Base-by-base conservation (phyloP, 2,797 vertebrate genomes). In the Diglossa cyanea region DNA sequence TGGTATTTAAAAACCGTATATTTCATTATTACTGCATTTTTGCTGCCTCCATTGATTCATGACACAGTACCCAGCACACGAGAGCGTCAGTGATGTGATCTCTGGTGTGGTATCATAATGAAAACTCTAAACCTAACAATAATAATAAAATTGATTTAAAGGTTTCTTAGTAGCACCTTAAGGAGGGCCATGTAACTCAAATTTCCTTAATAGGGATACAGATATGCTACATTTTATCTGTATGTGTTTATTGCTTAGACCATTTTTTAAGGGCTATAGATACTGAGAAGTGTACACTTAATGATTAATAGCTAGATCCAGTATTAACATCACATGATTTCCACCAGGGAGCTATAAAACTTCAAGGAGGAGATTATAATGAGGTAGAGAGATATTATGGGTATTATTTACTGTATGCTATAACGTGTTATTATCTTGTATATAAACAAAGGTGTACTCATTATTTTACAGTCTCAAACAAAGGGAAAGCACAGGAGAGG, bases 341-440 rank as follows among this genome's bases (percentile, higher is more conserved):
- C 77, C 94, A 92, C n/a, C 26, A 70, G 53, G 67, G 80, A 96
- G 20, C 72, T 40, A 51, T 90, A 96, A 87, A 85, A 44, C 44
- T 65, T 87, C 4, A 3, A 94, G 78, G 42, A 84, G n/a, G 30
- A 70, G 8, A 68, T 93, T 74, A 87, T 94, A 96, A 97, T 93
- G 94, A 94, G 58, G 76, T 65, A 87, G 31, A 75, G 21, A 42
- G 57, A 23, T 79, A 67, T 78, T 72, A 89, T 66, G 70, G 26
- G 35, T 53, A 67, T 90, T 96, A 88, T 88, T 95, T 95, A 92
- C 24, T 79, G 25, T 37, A 11, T 79, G 70, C 24, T 90, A 39
- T 67, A 67, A 35, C 26, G 11, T 54, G 40, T 74, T 82, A 74
- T 21, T 91, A 76, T 33, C 44, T 71, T 66, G 50, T 45, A 74